Conservation (phyloP, 2,797 vertebrate genomes). For the Pseudochirops cupreus region DNA sequence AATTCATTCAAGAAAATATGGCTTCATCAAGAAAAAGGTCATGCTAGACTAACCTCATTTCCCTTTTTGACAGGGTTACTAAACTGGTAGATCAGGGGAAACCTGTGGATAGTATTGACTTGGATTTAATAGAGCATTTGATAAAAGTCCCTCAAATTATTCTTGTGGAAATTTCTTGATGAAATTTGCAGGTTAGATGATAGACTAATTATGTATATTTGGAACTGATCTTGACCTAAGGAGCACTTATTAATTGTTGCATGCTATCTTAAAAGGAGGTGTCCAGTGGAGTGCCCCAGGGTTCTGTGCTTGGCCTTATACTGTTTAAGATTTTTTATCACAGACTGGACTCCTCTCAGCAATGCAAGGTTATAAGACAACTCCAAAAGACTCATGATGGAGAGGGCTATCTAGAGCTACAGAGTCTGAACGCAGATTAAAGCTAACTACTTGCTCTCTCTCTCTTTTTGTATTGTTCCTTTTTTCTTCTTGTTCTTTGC, state of each 20-base stretch:
- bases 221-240: neutral
- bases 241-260: neutral
- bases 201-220: neutral
- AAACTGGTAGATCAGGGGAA: neutral
- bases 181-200: slow-evolving; percentile 3
- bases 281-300: neutral
- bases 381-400: too few species aligned
- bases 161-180: neutral
- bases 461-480: too few species aligned
- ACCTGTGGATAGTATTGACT: neutral
- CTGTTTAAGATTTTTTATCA: neutral
- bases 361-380: too few species aligned
- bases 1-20: neutral
- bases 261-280: neutral
- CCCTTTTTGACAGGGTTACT: neutral
- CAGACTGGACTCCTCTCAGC: too few species aligned
- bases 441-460: too few species aligned
- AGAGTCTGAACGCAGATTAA: too few species aligned
- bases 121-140: neutral
- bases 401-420: too few species aligned
- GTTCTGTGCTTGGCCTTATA: neutral
- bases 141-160: neutral
- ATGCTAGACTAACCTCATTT: neutral
- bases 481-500: too few species aligned
- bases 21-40: neutral